Percentiles rank a stretch among this genome's conserved stretches.
phyloP scores from a whole-genome alignment of 2,888 invertebrate species.

The Cryptosula pallasiana region DNA sequence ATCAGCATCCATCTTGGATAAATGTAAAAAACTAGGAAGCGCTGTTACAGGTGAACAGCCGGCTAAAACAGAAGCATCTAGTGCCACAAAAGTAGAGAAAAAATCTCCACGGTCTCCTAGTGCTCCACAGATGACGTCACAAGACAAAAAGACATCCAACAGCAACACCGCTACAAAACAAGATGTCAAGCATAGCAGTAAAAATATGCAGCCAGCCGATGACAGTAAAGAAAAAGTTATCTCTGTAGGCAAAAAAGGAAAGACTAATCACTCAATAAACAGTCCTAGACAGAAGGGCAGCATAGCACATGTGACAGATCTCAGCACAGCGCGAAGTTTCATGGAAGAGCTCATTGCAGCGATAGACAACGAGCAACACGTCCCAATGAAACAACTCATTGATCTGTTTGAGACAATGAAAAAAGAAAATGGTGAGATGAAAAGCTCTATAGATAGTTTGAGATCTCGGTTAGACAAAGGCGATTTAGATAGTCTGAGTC shows the following conservation, averaged over 20 bases:
- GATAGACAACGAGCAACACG: constrained; percentile 18
- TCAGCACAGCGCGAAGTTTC: neutral
- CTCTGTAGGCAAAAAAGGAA: neutral
- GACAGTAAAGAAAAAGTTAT: neutral
- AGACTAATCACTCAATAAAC: neutral
- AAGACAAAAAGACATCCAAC: neutral
- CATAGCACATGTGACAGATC: neutral
- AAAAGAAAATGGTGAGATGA: constrained; percentile 22
- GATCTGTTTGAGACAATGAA: constrained; percentile 19
- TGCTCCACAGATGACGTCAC: too few species aligned
- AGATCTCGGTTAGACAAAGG: neutral
- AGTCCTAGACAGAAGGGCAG: neutral
- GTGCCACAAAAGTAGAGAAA: neutral
- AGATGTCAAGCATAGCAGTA: neutral
- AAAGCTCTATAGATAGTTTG: neutral
- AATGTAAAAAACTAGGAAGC: neutral
- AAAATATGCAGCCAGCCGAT: neutral
- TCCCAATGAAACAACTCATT: constrained; percentile 19
- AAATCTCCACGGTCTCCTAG: too few species aligned
- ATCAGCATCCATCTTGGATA: neutral
- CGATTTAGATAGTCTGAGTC: neutral
- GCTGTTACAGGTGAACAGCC: too few species aligned
- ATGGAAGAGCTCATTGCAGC: constrained; percentile 5
- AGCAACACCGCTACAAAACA: neutral
- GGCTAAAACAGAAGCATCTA: neutral